Percentiles rank a stretch among this genome's conserved stretches.
These are phyloP conservation scores for Melozone crissalis DNA, from an alignment of 2,113 vertebrate species.

Conservation along the genomic window DNA sequence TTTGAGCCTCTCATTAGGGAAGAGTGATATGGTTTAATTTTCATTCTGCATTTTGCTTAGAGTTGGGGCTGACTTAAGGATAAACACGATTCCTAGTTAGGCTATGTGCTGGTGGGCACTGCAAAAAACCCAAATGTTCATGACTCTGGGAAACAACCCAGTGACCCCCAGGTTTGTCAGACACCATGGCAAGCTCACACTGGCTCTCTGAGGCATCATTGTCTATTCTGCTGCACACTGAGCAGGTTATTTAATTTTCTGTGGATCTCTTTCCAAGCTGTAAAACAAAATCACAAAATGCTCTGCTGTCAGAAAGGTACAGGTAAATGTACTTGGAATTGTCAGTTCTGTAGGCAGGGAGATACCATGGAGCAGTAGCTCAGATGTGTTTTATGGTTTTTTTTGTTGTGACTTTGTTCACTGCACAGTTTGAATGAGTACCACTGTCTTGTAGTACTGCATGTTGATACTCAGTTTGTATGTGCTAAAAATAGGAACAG, in stretches of 20 bases:
- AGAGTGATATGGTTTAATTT: not conserved
- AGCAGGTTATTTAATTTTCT: not conserved
- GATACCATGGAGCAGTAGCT: not conserved
- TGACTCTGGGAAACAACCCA: rapidly evolving
- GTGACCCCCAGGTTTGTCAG: not conserved
- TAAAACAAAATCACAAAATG: not conserved
- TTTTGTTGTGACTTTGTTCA: not conserved
- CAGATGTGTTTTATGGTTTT: not conserved
- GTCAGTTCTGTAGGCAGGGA: not conserved
- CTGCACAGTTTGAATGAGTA: not conserved
- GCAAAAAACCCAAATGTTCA: not conserved
- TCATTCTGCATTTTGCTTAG: rapidly evolving
- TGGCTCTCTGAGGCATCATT: not conserved
- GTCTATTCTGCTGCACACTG: rapidly evolving
- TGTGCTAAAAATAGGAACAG: not conserved
- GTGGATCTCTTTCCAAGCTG: not conserved
- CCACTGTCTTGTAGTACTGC: not conserved
- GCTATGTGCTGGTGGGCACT: not conserved
- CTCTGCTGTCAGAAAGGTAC: not conserved
- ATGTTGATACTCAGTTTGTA: not conserved
- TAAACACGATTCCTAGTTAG: not conserved
- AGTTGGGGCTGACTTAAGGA: not conserved
- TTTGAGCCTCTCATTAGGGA: not conserved
- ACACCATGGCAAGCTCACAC: not conserved
- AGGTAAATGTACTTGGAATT: not conserved